phyloP scores from a whole-genome alignment of 2,888 invertebrate species.

The Troglohyphantes excavatus region DNA sequence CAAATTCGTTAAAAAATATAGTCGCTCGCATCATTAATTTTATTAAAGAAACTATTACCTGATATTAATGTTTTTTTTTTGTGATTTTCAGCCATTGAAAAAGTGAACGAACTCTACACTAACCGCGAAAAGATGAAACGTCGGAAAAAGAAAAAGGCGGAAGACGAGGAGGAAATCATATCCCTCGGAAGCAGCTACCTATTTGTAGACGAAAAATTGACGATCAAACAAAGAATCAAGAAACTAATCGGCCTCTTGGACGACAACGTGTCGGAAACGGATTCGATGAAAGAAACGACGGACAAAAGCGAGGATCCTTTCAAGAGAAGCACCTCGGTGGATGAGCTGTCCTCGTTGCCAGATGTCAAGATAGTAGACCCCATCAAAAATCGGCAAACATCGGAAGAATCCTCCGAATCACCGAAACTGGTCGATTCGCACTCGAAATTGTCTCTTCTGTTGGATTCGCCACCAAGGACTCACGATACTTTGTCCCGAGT shows the following conservation, averaged over 20 bases:
- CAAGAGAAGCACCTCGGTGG: conserved; percentile 42
- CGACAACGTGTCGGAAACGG: conserved; percentile 62
- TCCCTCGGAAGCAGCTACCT: conserved; percentile 68
- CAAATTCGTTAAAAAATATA: too few relatives aligned
- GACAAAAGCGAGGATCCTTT: conserved; percentile 61
- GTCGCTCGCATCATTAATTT: neutral
- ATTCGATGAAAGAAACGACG: conserved; percentile 62
- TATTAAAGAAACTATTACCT: neutral
- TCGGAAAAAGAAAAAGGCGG: conserved; percentile 63
- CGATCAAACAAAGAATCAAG: conserved; percentile 53
- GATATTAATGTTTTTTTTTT: neutral
- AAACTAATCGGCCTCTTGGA: conserved; percentile 57
- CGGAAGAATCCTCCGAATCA: conserved; percentile 69
- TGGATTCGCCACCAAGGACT: conserved; percentile 56
- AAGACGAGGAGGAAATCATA: conserved; percentile 66
- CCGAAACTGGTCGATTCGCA: conserved; percentile 54
- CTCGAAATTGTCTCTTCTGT: conserved; percentile 45
- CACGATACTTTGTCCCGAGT: conserved; percentile 64
- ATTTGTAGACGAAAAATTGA: conserved; percentile 72
- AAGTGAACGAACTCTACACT: conserved; percentile 67
- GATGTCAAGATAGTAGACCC: conserved; percentile 37
- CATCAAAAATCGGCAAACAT: conserved; percentile 33
- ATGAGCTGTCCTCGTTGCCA: conserved; percentile 55
- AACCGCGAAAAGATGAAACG: conserved; percentile 73
- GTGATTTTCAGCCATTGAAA: conserved; percentile 59